Evolutionary conservation across 1,140 invertebrate species (phyloP).

Genomic region (Eriocheir sinensis): DNA sequence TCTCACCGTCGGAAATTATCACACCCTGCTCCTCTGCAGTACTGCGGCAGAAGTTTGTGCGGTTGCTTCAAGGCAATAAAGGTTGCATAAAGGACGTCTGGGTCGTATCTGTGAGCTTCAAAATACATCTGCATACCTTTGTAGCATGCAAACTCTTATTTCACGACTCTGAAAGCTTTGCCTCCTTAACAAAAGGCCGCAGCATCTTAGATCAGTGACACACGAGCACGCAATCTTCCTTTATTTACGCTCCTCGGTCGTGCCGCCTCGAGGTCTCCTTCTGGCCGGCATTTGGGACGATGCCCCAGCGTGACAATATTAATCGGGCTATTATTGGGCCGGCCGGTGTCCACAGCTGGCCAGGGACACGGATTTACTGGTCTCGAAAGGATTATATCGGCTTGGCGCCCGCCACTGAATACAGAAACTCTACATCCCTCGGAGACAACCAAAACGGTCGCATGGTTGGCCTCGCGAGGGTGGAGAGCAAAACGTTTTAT

Average conservation of each 20-base stretch:
- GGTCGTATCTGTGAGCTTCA: too few relatives aligned
- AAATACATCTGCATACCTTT: too few relatives aligned
- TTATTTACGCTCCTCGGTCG: neutral
- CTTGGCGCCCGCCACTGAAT: neutral
- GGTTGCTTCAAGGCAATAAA: too few relatives aligned
- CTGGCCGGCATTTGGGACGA: neutral
- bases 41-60: too few relatives aligned
- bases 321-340: slow-evolving; percentile 20
- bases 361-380: neutral
- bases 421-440: neutral
- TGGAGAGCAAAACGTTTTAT: neutral
- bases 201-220: neutral
- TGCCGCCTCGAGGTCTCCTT: neutral
- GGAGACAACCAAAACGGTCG: neutral
- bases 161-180: neutral
- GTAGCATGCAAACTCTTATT: neutral
- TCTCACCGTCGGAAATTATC: too few relatives aligned
- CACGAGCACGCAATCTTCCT: neutral
- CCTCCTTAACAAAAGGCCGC: neutral
- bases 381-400: slow-evolving; percentile 15
- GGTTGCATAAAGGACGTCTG: too few relatives aligned
- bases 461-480: neutral
- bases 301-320: neutral
- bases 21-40: too few relatives aligned
- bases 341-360: neutral